Base-by-base conservation (phyloP, 2,113 vertebrate species). In the Myrmecophaga tridactyla region DNA sequence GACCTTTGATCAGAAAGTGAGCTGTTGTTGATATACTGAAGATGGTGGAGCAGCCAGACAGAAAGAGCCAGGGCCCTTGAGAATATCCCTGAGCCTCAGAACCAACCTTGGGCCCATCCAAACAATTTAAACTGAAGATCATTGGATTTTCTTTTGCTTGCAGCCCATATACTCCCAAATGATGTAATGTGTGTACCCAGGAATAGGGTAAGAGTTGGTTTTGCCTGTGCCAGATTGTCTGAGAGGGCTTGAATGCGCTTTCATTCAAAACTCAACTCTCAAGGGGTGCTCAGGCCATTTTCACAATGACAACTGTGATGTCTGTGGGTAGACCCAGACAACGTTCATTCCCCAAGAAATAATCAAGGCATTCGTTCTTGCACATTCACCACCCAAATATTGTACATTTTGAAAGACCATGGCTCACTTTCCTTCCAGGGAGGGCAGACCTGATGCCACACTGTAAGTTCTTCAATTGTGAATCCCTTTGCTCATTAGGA, bases 341-440 rank as follows among this genome's bases (percentile, higher is more conserved):
- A 48, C 43, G 92, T 41, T 48, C 85, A 41, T 48, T 21, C 41
- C 17, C 31, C 31, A 41, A 17, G 46, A n/a, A 72, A 81, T 31
- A 41, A 46, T 14, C 8, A 14, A 75, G 77, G n/a, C 39, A 20
- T 25, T 43, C 80, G 51, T 51, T 36, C 8, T 14, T 18, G 4
- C 27, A 11, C 31, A 56, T 46, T 48, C 43, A 21, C 95, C 92
- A 95, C 93, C 96, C 91, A 94, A 97, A 97, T 94, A 94, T 96
- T 96, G 89, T 93, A 90, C 94, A 90, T 97, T 84, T 94, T 96
- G 96, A 97, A 84, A 96, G 75, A 94, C 97, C 96, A 96, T 94
- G 94, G 51, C 95, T 97, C 94, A 92, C 96, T 81, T 92, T 36
- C 89, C 94, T 78, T 94, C 97, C 85, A 88, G 63, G 87, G 96